Evolutionary conservation across 2,113 vertebrate species (phyloP), one percentile per base, ranked within the genome.

Genomic region (Synchiropus splendidus): DNA sequence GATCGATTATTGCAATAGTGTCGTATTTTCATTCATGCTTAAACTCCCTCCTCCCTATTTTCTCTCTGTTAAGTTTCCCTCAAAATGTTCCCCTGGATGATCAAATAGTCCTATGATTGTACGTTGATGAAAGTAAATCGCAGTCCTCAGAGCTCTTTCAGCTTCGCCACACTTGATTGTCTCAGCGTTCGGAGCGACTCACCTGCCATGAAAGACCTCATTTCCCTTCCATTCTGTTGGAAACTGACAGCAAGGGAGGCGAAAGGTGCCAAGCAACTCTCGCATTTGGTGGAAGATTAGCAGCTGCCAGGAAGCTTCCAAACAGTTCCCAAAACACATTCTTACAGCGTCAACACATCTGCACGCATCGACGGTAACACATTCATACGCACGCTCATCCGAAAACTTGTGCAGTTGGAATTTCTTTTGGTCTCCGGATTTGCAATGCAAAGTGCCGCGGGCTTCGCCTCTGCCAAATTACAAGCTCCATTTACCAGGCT

Each of bases 401-500:
- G 38, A 16, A 67, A 45, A 64, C 54, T 59, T 70, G 64, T 67
- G 58, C 63, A 49, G 61, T 75, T 48, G 31, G 50, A 53, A 64
- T 56, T 61, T 51, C 48, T 67, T 67, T 62, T 48, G 65, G 60
- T 58, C 31, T 57, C 61, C 59, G 37, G 55, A 72, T 81, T 66
- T 78, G 72, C 56, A 70, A 72, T 74, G 78, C 72, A 80, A 70
- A 81, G 59, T 44, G 64, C 48, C 60, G 51, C 62, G 70, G 75
- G 73, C 52, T 70, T 67, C 57, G 49, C 60, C 54, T 52, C 65
- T 78, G 72, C 76, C 74, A 81, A 82, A 83, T 83, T 76, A 84
- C 76, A 80, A 83, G 79, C 73, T 82, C 75, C 67, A 79, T 78
- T 83, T 79, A 66, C 64, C 76, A 79, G 75, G 58, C 70, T 82